phyloP scores from a whole-genome alignment of 2,888 invertebrate genomes.

The Byasa hedistus region DNA sequence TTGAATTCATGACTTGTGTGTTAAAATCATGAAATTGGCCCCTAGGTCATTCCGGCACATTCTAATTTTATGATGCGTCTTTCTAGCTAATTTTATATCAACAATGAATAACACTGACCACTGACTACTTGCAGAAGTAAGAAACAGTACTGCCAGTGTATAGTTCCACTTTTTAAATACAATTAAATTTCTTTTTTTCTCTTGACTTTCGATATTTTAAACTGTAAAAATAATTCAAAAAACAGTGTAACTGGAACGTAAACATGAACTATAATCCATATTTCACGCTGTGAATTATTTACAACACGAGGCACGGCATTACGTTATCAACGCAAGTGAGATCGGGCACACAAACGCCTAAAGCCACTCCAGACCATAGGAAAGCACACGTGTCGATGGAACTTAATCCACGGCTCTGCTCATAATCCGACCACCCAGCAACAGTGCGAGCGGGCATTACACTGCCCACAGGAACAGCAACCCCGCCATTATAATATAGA shows the following conservation, averaged over 20 bases:
- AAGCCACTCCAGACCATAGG: slow-evolving; percentile 64
- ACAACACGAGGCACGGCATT: slow-evolving; percentile 38
- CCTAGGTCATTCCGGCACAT: no score
- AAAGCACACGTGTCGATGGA: slow-evolving; percentile 74
- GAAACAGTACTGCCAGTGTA: no score
- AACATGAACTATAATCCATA: not conserved
- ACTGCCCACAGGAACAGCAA: slow-evolving; percentile 67
- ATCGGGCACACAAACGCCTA: slow-evolving; percentile 59
- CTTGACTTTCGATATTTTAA: not conserved
- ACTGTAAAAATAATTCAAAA: not conserved
- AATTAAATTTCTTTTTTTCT: no score
- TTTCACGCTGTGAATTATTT: slow-evolving; percentile 30
- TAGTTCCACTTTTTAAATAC: no score
- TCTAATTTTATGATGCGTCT: no score
- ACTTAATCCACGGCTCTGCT: slow-evolving; percentile 70
- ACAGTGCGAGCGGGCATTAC: slow-evolving; percentile 53
- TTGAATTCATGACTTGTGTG: no score
- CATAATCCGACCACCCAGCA: slow-evolving; percentile 76
- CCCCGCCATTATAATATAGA: slow-evolving; percentile 70
- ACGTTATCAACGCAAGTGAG: slow-evolving; percentile 50
- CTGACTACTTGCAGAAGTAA: no score
- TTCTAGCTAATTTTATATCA: no score
- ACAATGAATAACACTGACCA: no score
- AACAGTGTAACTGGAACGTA: not conserved
- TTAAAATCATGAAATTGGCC: no score